Conservation (phyloP, 2,888 invertebrate species). For the Polymixis flavicincta region DNA sequence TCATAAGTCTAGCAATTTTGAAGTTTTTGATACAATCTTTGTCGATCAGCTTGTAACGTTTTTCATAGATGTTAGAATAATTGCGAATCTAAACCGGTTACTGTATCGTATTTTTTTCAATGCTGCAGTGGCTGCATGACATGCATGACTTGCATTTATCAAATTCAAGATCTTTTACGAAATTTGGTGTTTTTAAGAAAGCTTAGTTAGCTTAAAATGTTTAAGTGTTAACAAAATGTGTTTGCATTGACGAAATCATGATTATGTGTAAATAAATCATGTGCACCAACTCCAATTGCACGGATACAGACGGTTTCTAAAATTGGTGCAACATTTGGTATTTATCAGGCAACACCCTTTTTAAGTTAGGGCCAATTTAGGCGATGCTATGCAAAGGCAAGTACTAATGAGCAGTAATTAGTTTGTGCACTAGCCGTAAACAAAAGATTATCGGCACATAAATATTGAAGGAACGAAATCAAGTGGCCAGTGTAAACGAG, state of each 20-base stretch:
- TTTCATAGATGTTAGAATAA: neutral
- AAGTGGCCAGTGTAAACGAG: conserved; percentile 72
- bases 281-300: neutral
- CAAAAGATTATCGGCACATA: conserved; percentile 25
- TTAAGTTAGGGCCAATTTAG: conserved; percentile 15
- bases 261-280: conserved; percentile 17
- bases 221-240: too few species aligned
- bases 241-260: neutral
- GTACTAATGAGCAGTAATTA: conserved; percentile 26
- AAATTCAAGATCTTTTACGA: conserved; percentile 7
- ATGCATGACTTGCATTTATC: conserved; percentile 23
- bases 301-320: conserved; percentile 33
- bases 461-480: conserved; percentile 40
- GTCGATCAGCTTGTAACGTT: neutral
- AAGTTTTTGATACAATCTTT: neutral
- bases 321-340: conserved; percentile 11
- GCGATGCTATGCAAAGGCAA: conserved; percentile 4
- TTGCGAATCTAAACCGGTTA: conserved; percentile 7
- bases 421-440: conserved; percentile 22
- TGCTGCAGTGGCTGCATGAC: neutral
- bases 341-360: conserved; percentile 13
- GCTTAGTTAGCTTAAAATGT: too few species aligned
- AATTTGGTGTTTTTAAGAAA: neutral
- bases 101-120: conserved; percentile 15
- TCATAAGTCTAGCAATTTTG: neutral